Conservation (phyloP, 2,797 vertebrate species). For the Hippocampus kuda region DNA sequence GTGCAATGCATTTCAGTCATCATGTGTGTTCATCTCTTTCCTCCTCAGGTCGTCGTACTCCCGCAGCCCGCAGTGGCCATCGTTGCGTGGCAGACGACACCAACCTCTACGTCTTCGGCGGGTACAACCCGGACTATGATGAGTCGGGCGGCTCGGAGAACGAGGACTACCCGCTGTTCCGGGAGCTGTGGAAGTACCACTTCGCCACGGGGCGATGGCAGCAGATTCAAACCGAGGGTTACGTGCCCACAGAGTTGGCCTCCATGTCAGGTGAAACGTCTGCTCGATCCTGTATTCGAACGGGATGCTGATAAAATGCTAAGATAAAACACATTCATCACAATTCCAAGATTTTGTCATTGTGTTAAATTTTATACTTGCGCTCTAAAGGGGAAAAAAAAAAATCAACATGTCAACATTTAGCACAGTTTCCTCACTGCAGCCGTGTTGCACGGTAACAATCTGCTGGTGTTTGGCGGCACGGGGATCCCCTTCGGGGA, state of each 20-base stretch:
- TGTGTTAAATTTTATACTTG: too few relatives aligned
- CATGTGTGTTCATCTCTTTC: neutral
- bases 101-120: conserved; percentile 93
- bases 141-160: conserved; percentile 92
- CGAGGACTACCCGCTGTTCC: conserved; percentile 92
- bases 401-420: neutral
- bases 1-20: neutral
- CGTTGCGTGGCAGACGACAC: conserved; percentile 91
- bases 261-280: conserved; percentile 86
- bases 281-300: too few relatives aligned
- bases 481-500: conserved; percentile 97
- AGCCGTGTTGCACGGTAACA: conserved; percentile 96
- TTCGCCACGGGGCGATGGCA: conserved; percentile 95
- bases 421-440: conserved; percentile 16
- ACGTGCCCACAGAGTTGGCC: conserved; percentile 93
- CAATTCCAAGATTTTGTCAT: too few relatives aligned
- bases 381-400: too few relatives aligned
- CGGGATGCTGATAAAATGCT: neutral
- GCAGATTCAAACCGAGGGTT: conserved; percentile 91
- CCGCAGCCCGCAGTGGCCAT: conserved; percentile 90
- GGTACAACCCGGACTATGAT: conserved; percentile 94
- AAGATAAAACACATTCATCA: neutral
- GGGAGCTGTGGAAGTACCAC: conserved; percentile 95
- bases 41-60: conserved; percentile 72
- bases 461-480: conserved; percentile 94